Conservation (phyloP, 2,797 vertebrate species). For the Sciurus vulgaris region DNA sequence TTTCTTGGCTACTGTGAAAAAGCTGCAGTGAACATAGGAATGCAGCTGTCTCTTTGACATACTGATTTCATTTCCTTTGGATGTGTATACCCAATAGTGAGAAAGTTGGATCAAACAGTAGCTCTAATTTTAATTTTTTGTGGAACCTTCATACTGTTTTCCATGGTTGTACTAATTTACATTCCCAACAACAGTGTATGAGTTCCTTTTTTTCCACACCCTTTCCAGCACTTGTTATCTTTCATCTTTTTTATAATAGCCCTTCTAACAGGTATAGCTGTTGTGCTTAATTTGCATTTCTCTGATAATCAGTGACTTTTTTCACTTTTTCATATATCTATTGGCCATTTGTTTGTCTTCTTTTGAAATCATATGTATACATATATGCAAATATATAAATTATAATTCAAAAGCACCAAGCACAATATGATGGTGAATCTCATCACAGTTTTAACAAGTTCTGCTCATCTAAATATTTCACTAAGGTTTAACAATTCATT, state of each 20-base stretch:
- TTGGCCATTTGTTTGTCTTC: background rate
- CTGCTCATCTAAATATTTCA: slow-evolving; percentile 14
- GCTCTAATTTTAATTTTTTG: slow-evolving; percentile 15
- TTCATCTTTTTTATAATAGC: slow-evolving; percentile 5
- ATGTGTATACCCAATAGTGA: background rate
- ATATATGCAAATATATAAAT: no score
- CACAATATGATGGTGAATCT: background rate
- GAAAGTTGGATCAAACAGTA: background rate
- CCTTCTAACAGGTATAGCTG: background rate
- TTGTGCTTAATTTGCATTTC: background rate
- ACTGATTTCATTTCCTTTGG: background rate
- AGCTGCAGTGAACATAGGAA: background rate
- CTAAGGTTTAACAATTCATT: background rate
- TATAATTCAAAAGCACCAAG: background rate
- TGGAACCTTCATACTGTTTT: background rate
- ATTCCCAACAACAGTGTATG: background rate
- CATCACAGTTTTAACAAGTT: slow-evolving; percentile 15
- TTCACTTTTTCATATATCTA: background rate
- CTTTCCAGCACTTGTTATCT: background rate
- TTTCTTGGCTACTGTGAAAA: background rate
- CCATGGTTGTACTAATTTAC: background rate
- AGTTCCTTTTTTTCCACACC: background rate
- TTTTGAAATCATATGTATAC: background rate
- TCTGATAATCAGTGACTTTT: background rate
- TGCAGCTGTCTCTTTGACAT: no score